Evolutionary conservation across 1,140 invertebrate genomes (phyloP).

Genomic region (Achatina immaculata): DNA sequence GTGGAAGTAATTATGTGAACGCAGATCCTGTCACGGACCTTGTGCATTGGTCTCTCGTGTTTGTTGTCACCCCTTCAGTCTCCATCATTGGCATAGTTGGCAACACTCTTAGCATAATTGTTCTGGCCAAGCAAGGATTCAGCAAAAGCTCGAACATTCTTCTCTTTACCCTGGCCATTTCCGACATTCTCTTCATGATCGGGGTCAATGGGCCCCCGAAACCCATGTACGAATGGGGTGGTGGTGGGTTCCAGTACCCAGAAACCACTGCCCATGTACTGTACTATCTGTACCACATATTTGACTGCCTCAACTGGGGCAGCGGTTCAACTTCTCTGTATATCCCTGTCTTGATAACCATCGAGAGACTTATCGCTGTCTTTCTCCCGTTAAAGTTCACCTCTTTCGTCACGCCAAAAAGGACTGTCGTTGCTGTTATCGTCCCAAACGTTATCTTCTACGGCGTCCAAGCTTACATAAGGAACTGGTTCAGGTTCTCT

Average conservation of each 20-base stretch:
- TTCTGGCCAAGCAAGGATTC: conserved; percentile 19
- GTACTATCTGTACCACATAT: conserved; percentile 24
- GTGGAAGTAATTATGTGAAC: neutral
- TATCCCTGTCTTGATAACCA: conserved; percentile 21
- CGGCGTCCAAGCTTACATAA: neutral
- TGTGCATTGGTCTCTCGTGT: conserved; percentile 15
- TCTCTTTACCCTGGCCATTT: conserved; percentile 26
- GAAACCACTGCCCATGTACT: neutral
- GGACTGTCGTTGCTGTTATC: neutral
- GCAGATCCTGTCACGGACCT: neutral
- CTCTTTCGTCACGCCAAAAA: neutral
- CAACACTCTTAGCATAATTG: conserved; percentile 4
- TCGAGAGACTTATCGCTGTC: conserved; percentile 24
- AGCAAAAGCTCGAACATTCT: conserved; percentile 31
- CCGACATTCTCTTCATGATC: conserved; percentile 26
- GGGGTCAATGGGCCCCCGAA: conserved; percentile 9
- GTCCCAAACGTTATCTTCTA: neutral
- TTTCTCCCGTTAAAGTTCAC: conserved; percentile 15
- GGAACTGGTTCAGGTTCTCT: conserved; percentile 17
- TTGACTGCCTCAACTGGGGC: conserved; percentile 24
- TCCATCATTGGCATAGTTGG: conserved; percentile 17
- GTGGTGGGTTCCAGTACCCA: neutral
- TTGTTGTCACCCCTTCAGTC: conserved; percentile 2
- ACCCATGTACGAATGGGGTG: conserved; percentile 13
- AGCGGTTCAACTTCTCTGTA: neutral